Evolutionary conservation across 1,140 invertebrate genomes (phyloP), one percentile per base, ranked within the genome.

Genomic region (Drosophila santomea): DNA sequence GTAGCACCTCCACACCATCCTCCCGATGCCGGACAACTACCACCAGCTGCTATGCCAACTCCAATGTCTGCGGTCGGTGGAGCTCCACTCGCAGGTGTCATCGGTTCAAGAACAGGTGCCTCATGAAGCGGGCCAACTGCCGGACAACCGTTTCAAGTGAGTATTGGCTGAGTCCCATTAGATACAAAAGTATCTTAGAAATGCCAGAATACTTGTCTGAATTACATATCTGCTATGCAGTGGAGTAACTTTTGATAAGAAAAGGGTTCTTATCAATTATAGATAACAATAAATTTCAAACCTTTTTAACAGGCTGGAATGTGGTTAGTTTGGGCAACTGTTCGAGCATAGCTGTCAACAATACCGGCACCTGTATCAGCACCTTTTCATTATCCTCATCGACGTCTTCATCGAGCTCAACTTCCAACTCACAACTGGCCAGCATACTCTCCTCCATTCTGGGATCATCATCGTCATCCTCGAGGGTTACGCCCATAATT

Each of bases 51-150:
- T 25, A 1, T 8, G 35, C 14, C 62, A 56, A 8, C 55, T n/a
- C 39, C 2, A 35, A 77, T 51, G 73, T 77, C 10, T 77, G 74
- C n/a, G 74, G 48, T 5, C 50, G 73, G 1, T 77, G 74, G 74
- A 41, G 54, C 11, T 35, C 7, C 7, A 77, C 56, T 0, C 43
- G 56, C 4, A 25, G 50, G 15, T 77, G 74, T 23, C 55, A 48
- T 10, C 62, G 54, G 1, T 77, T 68, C 12, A 50, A 4, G 8
- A 77, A 77, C 63, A 38, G 51, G 15, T 77, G 74, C 43, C 55
- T 23, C 3, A 8, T 77, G 54, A 73, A 77, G 63, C 38, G 44
- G 7, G 25, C 54, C 56, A 77, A 77, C 14, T 77, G 74, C 38
- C 17, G 4, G 4, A 36, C 48, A 17, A 77, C 0, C n/a, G n/a